These are phyloP conservation scores for Lates japonicus DNA, from an alignment of 2,797 vertebrate species.

Conservation along the genomic window DNA sequence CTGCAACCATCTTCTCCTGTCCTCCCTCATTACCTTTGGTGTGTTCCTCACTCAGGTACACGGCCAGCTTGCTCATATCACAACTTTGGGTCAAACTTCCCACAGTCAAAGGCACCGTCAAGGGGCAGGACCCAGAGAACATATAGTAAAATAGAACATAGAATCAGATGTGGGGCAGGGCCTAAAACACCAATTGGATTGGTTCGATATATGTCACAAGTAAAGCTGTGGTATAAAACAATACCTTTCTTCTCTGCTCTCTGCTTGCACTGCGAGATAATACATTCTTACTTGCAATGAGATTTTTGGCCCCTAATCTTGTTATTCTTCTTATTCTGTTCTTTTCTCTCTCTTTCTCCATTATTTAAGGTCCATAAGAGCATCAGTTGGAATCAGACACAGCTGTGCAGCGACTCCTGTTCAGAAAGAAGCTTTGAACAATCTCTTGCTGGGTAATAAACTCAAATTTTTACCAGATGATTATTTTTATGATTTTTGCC, in stretches of 20 bases:
- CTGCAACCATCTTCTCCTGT: conserved; percentile 90
- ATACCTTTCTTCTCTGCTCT: conserved; percentile 24
- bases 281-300: conserved; percentile 28
- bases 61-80: conserved; percentile 60
- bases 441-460: conserved; percentile 89
- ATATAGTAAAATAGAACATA: neutral
- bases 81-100: conserved; percentile 42
- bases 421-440: conserved; percentile 86
- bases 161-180: conserved; percentile 37
- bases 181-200: conserved; percentile 42
- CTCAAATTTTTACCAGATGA: conserved; percentile 1
- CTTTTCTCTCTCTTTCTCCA: conserved; percentile 14
- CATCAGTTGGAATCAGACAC: conserved; percentile 87
- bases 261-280: conserved; percentile 21
- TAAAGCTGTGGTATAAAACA: conserved; percentile 26
- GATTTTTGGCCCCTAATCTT: conserved; percentile 40
- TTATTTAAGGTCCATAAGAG: conserved; percentile 89
- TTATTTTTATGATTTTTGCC: conserved; percentile 28
- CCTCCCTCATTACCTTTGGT: conserved; percentile 91
- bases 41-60: conserved; percentile 89
- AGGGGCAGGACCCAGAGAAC: conserved; percentile 50
- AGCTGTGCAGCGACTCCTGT: conserved; percentile 86
- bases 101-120: conserved; percentile 27
- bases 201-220: conserved; percentile 29
- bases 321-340: conserved; percentile 38